Base-by-base conservation (phyloP, 1,140 invertebrate genomes). In the Dreissena rostriformis region DNA sequence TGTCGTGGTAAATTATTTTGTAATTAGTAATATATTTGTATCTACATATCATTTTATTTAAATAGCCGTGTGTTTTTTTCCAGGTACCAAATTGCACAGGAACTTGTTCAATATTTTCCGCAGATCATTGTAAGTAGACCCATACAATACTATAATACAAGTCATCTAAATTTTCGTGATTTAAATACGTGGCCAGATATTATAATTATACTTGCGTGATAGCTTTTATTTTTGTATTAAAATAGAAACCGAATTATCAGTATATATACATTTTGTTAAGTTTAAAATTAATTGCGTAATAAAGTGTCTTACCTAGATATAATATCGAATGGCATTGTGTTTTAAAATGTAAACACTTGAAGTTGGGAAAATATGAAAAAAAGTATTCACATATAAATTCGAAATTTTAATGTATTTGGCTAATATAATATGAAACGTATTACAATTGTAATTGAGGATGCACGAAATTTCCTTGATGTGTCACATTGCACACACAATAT, bases 71-170 rank as follows among this genome's bases (percentile, higher is more conserved):
- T 22, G 57, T 17, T 52, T 39, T 24, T 39, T 79, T 79, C 70
- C 66, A 80, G 77, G 29, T 17, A 61, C 24, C 67, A 61, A 63
- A 26, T 24, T 80, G 77, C 72, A n/a, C 26, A 7, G 53, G 67
- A 6, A 71, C 77, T 49, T 80, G 77, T 63, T 61, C 67, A 24
- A 49, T 55, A 52, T 55, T 80, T 14, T 80, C n/a, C 72, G 19
- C n/a, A 26, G 17, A 63, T 51, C 29, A 61, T 19, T 17, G 77
- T 80, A 63, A 80, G 77, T 80, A 53, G 11, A 24, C 39, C 15
- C 1, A 79, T 52, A 79, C 65, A n/a, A 15, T 17, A 12, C 19
- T 26, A 79, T 63, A 63, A 63, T 22, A n/a, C 8, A 49, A 11
- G 49, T n/a, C 74, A 65, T 19, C 7, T 63, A 6, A 57, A 76